These are phyloP conservation scores for Chloroclystis v-ata DNA, from an alignment of 2,888 invertebrate genomes.

Conservation along the genomic window DNA sequence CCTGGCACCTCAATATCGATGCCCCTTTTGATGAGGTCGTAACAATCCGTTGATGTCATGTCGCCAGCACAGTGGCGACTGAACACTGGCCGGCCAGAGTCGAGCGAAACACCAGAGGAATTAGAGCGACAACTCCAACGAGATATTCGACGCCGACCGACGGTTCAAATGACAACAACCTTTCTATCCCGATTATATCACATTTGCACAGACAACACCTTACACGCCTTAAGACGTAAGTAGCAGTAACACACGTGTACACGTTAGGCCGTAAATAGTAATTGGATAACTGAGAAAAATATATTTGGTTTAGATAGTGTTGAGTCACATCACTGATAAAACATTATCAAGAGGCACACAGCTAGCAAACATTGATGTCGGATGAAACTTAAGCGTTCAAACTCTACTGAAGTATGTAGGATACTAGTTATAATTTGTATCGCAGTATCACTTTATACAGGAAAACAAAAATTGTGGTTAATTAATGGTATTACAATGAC, in stretches of 20 bases:
- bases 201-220: conserved; percentile 24
- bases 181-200: conserved; percentile 47
- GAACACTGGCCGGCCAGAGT: conserved; percentile 33
- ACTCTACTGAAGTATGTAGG: conserved; percentile 3
- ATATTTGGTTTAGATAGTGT: conserved; percentile 37
- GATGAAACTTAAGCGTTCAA: conserved; percentile 7
- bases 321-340: conserved; percentile 40
- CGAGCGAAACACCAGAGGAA: conserved; percentile 63
- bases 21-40: conserved; percentile 71
- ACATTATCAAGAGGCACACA: conserved; percentile 23
- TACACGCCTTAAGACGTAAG: conserved; percentile 6
- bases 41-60: conserved; percentile 74
- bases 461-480: conserved; percentile 34
- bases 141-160: conserved; percentile 72
- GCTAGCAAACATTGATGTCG: conserved; percentile 5
- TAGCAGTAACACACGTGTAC: conserved; percentile 14
- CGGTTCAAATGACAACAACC: conserved; percentile 68
- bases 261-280: conserved; percentile 29
- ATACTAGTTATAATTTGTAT: not conserved
- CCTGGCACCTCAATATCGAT: conserved; percentile 74
- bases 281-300: conserved; percentile 42
- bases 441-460: conserved; percentile 16
- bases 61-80: conserved; percentile 55
- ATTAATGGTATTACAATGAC: not conserved
- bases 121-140: conserved; percentile 74